These are phyloP conservation scores for Neofelis nebulosa DNA, from an alignment of 2,113 vertebrate species.

Conservation along the genomic window DNA sequence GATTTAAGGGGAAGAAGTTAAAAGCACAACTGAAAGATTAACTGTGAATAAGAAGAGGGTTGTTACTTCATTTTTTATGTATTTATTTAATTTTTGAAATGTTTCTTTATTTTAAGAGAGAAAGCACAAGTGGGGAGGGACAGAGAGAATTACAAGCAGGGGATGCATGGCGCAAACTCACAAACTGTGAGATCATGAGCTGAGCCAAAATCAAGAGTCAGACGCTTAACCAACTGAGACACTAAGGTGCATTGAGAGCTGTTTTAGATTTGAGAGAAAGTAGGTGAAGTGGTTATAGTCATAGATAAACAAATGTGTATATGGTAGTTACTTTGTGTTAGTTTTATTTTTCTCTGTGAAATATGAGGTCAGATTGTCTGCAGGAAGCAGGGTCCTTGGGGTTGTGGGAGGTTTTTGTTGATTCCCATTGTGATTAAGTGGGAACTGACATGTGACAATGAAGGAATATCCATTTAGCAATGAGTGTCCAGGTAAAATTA, in stretches of 20 bases:
- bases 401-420: background rate
- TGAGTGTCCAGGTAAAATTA: background rate
- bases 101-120: no score
- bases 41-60: background rate
- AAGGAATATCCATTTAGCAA: background rate
- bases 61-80: background rate
- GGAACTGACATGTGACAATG: background rate
- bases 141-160: no score
- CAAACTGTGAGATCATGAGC: no score
- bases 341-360: conserved; percentile 1
- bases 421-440: background rate
- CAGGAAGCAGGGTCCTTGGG: background rate
- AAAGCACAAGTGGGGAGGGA: no score
- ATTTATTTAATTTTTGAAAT: no score
- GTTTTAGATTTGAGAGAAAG: background rate
- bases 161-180: no score
- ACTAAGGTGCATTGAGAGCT: background rate
- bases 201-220: no score
- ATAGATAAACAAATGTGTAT: background rate
- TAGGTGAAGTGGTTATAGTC: background rate
- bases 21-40: background rate
- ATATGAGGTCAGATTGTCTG: background rate
- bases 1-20: background rate
- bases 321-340: background rate
- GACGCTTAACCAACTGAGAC: no score